These are phyloP conservation scores for Ictalurus punctatus DNA, from an alignment of 2,113 vertebrate genomes.

Conservation along the genomic window DNA sequence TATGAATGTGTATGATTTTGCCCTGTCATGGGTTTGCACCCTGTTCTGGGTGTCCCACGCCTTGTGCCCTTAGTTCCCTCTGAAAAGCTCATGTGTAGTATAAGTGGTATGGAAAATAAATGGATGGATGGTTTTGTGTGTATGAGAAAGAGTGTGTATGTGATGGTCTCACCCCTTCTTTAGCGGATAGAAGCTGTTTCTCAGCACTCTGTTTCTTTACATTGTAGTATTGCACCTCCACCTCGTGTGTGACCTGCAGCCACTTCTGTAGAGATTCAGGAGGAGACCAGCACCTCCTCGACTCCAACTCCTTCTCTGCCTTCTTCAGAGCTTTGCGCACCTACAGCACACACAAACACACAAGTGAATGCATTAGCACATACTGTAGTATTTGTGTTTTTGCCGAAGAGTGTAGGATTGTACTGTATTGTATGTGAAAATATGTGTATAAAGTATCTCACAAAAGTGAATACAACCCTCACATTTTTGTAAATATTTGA, in stretches of 20 bases:
- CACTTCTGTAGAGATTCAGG: constrained; percentile 87
- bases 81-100: no score
- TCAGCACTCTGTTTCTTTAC: constrained; percentile 92
- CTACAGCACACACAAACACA: constrained; percentile 64
- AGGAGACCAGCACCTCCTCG: constrained; percentile 77
- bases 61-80: no score
- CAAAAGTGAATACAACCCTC: no score
- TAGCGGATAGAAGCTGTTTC: constrained; percentile 89
- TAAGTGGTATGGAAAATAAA: no score
- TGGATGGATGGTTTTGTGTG: no score
- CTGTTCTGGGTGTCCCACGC: no score
- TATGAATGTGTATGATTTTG: no score
- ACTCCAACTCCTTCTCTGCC: constrained; percentile 90
- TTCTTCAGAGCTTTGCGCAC: constrained; percentile 86
- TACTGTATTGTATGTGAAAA: background rate
- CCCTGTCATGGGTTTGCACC: no score
- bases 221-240: constrained; percentile 94
- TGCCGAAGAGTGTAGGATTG: background rate
- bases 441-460: background rate
- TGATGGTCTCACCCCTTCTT: constrained; percentile 85
- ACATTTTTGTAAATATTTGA: no score
- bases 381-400: background rate
- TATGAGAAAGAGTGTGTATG: background rate
- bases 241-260: constrained; percentile 94
- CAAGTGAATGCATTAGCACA: background rate